These are phyloP conservation scores for Eumacrocentrus americanus DNA, from an alignment of 2,888 invertebrate species.

Conservation along the genomic window DNA sequence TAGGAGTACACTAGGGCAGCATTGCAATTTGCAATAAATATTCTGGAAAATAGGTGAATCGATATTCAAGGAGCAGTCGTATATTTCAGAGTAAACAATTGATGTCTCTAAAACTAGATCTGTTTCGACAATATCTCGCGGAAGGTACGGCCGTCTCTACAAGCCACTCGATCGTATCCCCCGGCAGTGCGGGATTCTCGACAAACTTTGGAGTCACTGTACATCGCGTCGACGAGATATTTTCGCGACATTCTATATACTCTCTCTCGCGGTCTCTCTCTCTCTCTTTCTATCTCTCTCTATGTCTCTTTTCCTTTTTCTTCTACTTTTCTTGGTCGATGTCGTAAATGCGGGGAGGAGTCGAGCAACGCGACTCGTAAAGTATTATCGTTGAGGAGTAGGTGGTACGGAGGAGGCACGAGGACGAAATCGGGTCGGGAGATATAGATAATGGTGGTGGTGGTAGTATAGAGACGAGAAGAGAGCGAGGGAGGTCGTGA, in stretches of 20 bases:
- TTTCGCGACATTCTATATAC: conserved; percentile 23
- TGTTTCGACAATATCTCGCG: conserved; percentile 27
- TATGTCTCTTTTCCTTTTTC: conserved; percentile 3
- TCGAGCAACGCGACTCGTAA: conserved; percentile 27
- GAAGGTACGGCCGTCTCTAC: conserved; percentile 28
- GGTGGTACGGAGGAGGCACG: conserved; percentile 26
- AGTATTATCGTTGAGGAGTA: conserved; percentile 32
- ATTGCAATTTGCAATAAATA: no score
- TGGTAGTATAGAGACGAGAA: background rate
- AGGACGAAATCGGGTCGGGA: conserved; percentile 28
- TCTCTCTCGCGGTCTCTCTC: background rate
- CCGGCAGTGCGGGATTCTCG: conserved; percentile 13
- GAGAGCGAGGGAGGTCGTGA: conserved; percentile 24
- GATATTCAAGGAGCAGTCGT: conserved; percentile 13
- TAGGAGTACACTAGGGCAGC: no score
- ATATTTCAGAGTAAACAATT: conserved; percentile 22
- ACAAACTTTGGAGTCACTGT: conserved; percentile 10
- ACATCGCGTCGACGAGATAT: conserved; percentile 12
- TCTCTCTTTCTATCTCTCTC: background rate
- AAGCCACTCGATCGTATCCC: conserved; percentile 27
- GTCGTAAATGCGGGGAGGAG: conserved; percentile 32
- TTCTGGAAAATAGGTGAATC: conserved; percentile 9
- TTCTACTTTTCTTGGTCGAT: conserved; percentile 17
- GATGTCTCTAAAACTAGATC: conserved; percentile 19
- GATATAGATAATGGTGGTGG: conserved; percentile 7